Base-by-base conservation (phyloP, 1,140 invertebrate species). In the Trissolcus basalis region DNA sequence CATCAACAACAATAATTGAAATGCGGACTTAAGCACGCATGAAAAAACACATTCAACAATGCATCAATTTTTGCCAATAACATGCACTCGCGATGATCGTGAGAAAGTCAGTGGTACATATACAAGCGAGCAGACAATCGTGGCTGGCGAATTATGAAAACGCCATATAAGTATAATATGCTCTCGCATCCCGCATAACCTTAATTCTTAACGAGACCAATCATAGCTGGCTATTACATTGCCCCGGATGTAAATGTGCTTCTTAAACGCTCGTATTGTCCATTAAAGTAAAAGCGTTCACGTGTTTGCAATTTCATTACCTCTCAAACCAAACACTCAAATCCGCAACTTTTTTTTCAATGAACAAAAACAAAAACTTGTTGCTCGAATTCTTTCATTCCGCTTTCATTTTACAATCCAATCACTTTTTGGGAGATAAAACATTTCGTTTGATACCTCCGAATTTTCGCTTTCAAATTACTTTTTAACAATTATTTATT, bases 1-100 rank as follows among this genome's bases (percentile, higher is more conserved):
- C 63, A 65, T 56, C 53, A 36, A 45, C 36, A 56, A 55, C 12
- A 59, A 58, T 50, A 43, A 51, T 59, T 68, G 16, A 55, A 67
- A 50, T 50, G 12, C 11, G 11, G 11, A 6, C 15, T 39, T 56
- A 41, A 13, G 16, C 16, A 14, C 39, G 61, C 53, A 32, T 49
- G 44, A 56, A 56, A 49, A 27, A 27, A 6, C 19, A 41, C 53
- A 35, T 50, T 35, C 10, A 65, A 56, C 54, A 58, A 53, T 59
- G 48, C 54, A 19, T 50, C 45, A 50, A 50, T 39, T 68, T 68
- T 58, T 53, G n/a, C 14, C 13, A 50, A 58, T 44, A 51, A 43
- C 8, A 35, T 10, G 33, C 33, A 19, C 33, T 53, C 7, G 11
- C 14, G 9, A 49, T 55, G 39, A 65, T 56, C 53, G 64, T 68